Base-by-base conservation (phyloP, 2,113 vertebrate species). In the Mustelus asterias region DNA sequence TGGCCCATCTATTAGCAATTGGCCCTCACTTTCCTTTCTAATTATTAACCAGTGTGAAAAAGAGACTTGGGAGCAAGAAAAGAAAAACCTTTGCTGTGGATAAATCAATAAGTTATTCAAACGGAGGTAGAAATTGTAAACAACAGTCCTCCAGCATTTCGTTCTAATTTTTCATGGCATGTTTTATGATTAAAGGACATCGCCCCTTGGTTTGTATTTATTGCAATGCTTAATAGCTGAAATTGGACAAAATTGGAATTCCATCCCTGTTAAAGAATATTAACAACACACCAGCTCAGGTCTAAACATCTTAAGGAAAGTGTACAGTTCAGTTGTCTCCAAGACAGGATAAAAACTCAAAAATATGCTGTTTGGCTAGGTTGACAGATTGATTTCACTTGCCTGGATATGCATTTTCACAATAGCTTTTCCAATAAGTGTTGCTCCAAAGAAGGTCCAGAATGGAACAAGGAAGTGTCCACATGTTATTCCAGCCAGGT, bases 321-420 rank as follows among this genome's bases (percentile, higher is more conserved):
- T 54, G 41, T 54, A 95, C 37, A 48, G 29, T 29, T 41, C 80
- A 83, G 80, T 83, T 29, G 65, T 33, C 37, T 54, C 3, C 94
- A 48, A 70, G 70, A 41, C 41, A 29, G 48, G 41, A 33, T 65
- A 65, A n/a, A 8, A 37, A 37, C 29, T 37, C 20, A 58, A 20
- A 65, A 20, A 65, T 89, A 65, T 41, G 60, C 41, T 72, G 9
- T n/a, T 54, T 72, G 94, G 14, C 13, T 13, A 13, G 41, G 3
- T 67, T 26, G 3, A 70, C 11, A 60, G 88, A 29, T 60, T 60
- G 54, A 8, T 60, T 86, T 26, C 96, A 97, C 98, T 98, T 97
- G 98, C 98, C 98, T 98, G 99, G 97, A 98, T 98, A 96, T 99
- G 99, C 99, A 99, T 99, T 98, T 99, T 99, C 96, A 99, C 98